Evolutionary conservation across 2,113 vertebrate genomes (phyloP).

Genomic region (Symphodus melops): DNA sequence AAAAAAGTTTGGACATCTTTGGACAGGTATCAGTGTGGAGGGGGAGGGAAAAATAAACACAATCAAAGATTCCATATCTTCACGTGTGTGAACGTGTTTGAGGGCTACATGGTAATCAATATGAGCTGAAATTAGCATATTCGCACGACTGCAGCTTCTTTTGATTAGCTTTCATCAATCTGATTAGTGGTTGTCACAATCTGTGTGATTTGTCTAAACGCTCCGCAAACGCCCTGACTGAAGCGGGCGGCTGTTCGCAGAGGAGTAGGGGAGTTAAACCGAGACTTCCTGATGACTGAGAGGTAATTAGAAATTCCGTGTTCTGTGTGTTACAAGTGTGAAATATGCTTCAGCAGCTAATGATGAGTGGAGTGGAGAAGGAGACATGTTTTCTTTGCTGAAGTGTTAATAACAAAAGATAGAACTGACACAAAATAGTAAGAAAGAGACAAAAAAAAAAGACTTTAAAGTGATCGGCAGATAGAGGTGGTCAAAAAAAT

Average conservation of each 20-base stretch:
- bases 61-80: constrained; percentile 33
- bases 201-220: constrained; percentile 44
- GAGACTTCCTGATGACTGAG: constrained; percentile 53
- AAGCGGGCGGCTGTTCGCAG: constrained; percentile 16
- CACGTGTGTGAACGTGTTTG: constrained; percentile 21
- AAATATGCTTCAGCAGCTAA: constrained; percentile 54
- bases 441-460: constrained; percentile 18
- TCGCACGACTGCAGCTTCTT: constrained; percentile 34
- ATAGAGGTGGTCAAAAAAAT: no score
- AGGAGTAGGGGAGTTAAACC: constrained; percentile 42
- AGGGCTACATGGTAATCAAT: constrained; percentile 21
- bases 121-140: constrained; percentile 48
- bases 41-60: background rate
- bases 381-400: background rate
- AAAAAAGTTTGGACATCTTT: no score
- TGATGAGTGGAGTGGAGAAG: constrained; percentile 40
- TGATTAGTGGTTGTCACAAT: constrained; percentile 65
- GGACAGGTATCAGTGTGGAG: no score
- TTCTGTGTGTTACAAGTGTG: constrained; percentile 50
- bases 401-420: constrained; percentile 41
- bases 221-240: constrained; percentile 28
- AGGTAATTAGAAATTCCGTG: constrained; percentile 63
- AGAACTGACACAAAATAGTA: constrained; percentile 23
- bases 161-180: constrained; percentile 57
- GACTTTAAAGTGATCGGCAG: background rate